Percentiles rank a stretch among this genome's conserved stretches.
Conservation (phyloP, 2,797 vertebrate species). For the Limosa lapponica region DNA sequence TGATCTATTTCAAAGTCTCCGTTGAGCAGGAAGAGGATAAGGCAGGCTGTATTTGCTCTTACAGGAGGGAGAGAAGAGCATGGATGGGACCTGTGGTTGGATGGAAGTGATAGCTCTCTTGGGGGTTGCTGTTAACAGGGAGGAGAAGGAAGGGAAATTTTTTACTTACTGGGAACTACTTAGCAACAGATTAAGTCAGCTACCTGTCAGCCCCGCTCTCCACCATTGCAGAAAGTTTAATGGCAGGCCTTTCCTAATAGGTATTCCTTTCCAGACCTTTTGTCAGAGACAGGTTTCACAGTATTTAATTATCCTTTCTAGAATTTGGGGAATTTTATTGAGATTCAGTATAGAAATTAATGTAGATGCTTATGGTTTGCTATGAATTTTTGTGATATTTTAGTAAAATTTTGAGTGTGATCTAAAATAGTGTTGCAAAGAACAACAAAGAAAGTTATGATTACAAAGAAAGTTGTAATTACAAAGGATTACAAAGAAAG, state of each 20-base stretch:
- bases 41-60: background rate
- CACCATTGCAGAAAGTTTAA: background rate
- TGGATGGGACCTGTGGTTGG: accelerated
- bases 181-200: background rate
- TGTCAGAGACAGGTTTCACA: background rate
- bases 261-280: background rate
- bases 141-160: background rate
- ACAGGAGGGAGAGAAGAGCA: background rate
- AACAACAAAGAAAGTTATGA: background rate
- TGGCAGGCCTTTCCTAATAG: background rate
- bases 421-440: background rate
- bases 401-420: background rate
- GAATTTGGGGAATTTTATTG: background rate
- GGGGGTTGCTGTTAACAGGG: background rate
- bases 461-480: no score
- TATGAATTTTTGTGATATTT: background rate
- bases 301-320: background rate
- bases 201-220: background rate
- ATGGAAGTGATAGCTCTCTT: background rate
- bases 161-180: background rate
- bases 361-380: background rate
- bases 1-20: background rate
- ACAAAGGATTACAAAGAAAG: no score
- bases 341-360: background rate
- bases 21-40: background rate